phyloP scores from a whole-genome alignment of 2,888 invertebrate species.

The Hydropsyche betteni region DNA sequence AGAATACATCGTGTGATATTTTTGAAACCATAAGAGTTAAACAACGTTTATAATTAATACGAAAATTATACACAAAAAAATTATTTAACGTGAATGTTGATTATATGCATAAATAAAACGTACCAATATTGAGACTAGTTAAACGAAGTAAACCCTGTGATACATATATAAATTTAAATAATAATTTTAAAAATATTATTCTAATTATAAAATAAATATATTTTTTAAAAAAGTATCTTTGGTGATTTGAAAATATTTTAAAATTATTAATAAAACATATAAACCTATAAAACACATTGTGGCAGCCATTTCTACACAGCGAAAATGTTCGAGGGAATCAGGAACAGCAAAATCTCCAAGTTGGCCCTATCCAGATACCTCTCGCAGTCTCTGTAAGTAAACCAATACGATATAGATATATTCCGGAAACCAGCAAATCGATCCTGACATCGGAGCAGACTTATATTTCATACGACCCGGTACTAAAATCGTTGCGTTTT shows the following conservation, averaged over 20 bases:
- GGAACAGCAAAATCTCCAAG: constrained; percentile 78
- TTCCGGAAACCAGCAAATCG: not conserved
- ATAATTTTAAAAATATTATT: too few relatives aligned
- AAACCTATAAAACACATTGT: constrained; percentile 7
- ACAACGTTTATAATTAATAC: not conserved
- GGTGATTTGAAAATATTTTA: not conserved
- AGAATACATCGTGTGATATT: constrained; percentile 37
- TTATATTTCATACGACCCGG: too few relatives aligned
- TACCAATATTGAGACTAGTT: constrained; percentile 44
- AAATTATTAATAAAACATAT: constrained; percentile 2
- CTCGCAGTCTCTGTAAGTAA: constrained; percentile 82
- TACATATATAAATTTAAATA: not conserved
- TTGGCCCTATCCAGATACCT: constrained; percentile 78
- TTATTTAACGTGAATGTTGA: constrained; percentile 33
- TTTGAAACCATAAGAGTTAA: constrained; percentile 8
- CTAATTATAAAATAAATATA: not conserved
- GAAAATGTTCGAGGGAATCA: constrained; percentile 75
- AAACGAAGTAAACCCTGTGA: constrained; percentile 40
- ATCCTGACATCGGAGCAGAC: too few relatives aligned
- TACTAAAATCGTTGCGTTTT: too few relatives aligned
- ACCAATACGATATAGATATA: constrained; percentile 30
- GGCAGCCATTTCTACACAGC: constrained; percentile 7
- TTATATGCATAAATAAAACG: constrained; percentile 37
- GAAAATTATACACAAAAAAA: constrained; percentile 20
- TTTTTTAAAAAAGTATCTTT: constrained; percentile 9